Conservation (phyloP, 1,140 invertebrate genomes). For the Phocides pigmalion region DNA sequence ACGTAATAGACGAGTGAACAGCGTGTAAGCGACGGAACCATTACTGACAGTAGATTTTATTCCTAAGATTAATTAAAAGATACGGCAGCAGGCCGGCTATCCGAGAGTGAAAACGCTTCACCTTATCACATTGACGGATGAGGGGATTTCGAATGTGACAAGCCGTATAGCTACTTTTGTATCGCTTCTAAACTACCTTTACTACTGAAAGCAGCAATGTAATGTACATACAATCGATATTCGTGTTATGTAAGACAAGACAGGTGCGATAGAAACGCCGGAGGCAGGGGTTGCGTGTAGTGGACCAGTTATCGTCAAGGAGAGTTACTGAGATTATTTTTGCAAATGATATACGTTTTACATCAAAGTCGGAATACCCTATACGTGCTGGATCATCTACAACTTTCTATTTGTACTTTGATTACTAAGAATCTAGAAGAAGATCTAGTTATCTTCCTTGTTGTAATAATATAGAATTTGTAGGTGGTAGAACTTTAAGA, state of each 20-base stretch:
- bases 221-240: slow-evolving; percentile 36
- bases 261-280: slow-evolving; percentile 69
- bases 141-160: slow-evolving; percentile 22
- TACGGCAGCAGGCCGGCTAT: slow-evolving; percentile 58
- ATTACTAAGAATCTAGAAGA: slow-evolving; percentile 26
- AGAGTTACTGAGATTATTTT: slow-evolving; percentile 64
- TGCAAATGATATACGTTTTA: slow-evolving; percentile 69
- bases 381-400: slow-evolving; percentile 24
- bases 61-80: slow-evolving; percentile 82
- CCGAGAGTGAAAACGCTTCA: slow-evolving; percentile 74
- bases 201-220: slow-evolving; percentile 42
- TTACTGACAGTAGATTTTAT: slow-evolving; percentile 77
- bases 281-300: slow-evolving; percentile 70
- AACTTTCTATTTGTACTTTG: slow-evolving; percentile 25
- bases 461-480: no score
- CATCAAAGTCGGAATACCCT: slow-evolving; percentile 46
- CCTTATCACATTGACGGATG: slow-evolving; percentile 57
- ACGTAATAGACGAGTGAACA: slow-evolving; percentile 52
- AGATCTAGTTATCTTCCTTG: no score
- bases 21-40: slow-evolving; percentile 65
- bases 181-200: slow-evolving; percentile 21
- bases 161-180: slow-evolving; percentile 34
- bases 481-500: no score
- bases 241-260: slow-evolving; percentile 42
- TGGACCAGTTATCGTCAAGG: slow-evolving; percentile 69